Conservation (phyloP, 1,140 invertebrate species). For the Drosophila melanica region DNA sequence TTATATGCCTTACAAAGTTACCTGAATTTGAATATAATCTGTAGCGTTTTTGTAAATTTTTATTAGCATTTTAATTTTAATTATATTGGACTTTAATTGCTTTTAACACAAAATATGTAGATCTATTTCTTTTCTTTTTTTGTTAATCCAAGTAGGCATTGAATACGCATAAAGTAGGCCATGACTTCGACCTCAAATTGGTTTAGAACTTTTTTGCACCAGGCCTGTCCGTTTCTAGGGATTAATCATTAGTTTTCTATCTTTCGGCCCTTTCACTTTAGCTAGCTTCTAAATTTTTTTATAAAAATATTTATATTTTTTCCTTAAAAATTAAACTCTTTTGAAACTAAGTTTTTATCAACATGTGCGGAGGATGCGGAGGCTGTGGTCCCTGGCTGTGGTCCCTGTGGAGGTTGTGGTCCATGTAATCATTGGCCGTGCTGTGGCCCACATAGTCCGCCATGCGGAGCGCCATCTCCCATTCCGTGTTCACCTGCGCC, state of each 20-base stretch:
- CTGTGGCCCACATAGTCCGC: conserved; percentile 78
- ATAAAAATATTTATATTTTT: conserved; percentile 44
- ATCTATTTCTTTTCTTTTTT: no score
- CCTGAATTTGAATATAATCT: no score
- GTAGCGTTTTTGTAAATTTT: neutral
- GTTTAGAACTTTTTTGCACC: neutral
- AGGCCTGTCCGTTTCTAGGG: neutral
- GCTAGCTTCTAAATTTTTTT: conserved; percentile 73
- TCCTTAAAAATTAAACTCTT: conserved; percentile 31
- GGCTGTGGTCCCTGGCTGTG: neutral
- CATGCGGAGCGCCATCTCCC: conserved; percentile 74
- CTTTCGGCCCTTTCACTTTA: conserved; percentile 53
- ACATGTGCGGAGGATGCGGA: conserved; percentile 30
- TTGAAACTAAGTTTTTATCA: conserved; percentile 32
- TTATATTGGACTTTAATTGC: neutral
- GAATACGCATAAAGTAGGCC: conserved; percentile 5
- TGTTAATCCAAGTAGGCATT: neutral
- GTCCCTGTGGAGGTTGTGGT: conserved; percentile 10
- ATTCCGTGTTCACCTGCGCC: conserved; percentile 77
- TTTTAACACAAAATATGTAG: no score
- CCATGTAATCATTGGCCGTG: conserved; percentile 44
- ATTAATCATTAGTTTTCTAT: conserved; percentile 52
- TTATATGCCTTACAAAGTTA: no score
- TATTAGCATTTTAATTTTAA: neutral
- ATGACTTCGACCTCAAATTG: conserved; percentile 2